phyloP scores from a whole-genome alignment of 2,888 invertebrate species.

The Zygothrica quintamaculata region DNA sequence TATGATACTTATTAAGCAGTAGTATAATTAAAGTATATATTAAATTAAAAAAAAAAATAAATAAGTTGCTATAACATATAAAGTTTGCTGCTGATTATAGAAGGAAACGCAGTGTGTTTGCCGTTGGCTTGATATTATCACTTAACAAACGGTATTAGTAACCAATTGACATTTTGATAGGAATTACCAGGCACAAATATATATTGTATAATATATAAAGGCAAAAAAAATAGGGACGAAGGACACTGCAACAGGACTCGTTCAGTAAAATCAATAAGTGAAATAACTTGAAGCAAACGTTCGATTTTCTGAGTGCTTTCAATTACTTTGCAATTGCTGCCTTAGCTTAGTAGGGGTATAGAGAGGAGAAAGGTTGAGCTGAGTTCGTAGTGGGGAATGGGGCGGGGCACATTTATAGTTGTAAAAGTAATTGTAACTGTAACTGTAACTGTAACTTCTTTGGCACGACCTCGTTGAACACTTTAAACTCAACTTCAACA shows the following conservation, averaged over 20 bases:
- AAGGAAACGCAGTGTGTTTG: conserved; percentile 2
- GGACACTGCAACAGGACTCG: conserved; percentile 9
- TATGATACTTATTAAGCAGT: no score
- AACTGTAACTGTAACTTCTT: conserved; percentile 41
- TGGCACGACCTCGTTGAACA: conserved; percentile 49
- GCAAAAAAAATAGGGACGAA: background rate
- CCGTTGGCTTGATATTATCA: conserved; percentile 7
- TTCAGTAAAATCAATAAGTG: conserved; percentile 49
- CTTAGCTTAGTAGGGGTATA: no score
- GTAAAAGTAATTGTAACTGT: conserved; percentile 34
- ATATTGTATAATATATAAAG: no score
- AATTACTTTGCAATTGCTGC: conserved; percentile 70
- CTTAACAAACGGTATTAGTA: conserved; percentile 12
- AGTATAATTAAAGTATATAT: no score
- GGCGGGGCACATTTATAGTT: conserved; percentile 19
- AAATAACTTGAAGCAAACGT: conserved; percentile 39
- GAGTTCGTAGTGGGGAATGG: no score
- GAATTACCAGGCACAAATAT: no score
- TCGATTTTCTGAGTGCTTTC: conserved; percentile 57
- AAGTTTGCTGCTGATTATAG: conserved; percentile 16
- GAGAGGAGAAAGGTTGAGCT: no score
- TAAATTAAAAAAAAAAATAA: no score
- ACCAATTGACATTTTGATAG: conserved; percentile 16
- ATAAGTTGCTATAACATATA: no score
- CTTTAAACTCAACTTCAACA: conserved; percentile 61